phyloP scores from a whole-genome alignment of 2,797 vertebrate genomes.

The Chromobotia macracanthus region DNA sequence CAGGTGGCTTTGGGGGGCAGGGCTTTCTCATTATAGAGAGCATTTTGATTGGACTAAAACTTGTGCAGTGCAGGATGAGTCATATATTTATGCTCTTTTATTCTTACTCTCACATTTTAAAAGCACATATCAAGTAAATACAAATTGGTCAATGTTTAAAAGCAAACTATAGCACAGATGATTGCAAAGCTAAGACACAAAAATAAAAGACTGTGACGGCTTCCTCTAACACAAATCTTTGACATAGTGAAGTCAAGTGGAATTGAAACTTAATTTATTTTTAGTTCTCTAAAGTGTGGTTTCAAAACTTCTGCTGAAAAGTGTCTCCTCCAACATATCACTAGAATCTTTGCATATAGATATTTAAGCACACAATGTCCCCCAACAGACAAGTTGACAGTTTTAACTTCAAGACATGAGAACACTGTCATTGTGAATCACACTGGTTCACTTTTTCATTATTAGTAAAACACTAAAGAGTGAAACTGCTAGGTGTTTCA shows the following conservation, averaged over 20 bases:
- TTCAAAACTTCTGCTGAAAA: constrained; percentile 36
- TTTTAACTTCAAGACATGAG: background rate
- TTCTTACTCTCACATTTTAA: background rate
- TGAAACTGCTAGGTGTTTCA: background rate
- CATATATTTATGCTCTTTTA: background rate
- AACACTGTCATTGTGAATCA: background rate
- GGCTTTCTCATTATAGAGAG: background rate
- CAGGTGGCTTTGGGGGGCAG: background rate
- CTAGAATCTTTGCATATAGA: constrained; percentile 6
- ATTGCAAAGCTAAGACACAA: background rate
- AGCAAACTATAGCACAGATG: background rate
- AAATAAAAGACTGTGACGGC: background rate
- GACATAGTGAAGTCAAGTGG: constrained; percentile 28
- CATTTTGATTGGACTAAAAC: background rate
- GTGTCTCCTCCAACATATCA: background rate
- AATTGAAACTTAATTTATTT: constrained; percentile 58
- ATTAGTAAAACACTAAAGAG: background rate
- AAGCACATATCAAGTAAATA: background rate
- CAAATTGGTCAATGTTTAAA: background rate
- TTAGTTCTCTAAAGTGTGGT: constrained; percentile 46
- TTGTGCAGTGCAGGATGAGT: background rate
- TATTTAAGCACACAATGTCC: background rate
- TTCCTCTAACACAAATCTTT: constrained; percentile 40
- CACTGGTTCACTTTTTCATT: background rate
- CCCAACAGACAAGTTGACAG: background rate